Percentiles rank a stretch among this genome's conserved stretches.
Evolutionary conservation across 1,140 invertebrate genomes (phyloP).

Genomic region (Nephila pilipes): DNA sequence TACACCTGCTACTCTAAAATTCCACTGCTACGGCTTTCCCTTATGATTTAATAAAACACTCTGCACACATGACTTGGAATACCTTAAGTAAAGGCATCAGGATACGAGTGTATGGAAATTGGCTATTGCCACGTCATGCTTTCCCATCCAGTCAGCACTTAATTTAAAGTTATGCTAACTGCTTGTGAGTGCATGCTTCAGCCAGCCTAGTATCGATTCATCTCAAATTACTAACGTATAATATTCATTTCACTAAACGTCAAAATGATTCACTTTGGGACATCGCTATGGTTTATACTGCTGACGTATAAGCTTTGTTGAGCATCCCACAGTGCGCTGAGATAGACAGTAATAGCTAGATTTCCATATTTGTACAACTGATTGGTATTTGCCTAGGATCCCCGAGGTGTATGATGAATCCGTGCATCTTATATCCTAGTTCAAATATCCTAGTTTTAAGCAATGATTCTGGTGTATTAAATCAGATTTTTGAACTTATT

Average conservation of each 20-base stretch:
- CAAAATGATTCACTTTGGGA: slow-evolving; percentile 29
- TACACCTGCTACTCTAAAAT: too few relatives aligned
- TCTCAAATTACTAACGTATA: slow-evolving; percentile 21
- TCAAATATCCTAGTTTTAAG: background rate
- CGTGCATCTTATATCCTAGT: background rate
- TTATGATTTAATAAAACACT: background rate
- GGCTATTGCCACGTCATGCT: background rate
- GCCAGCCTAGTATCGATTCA: background rate
- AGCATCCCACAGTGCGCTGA: background rate
- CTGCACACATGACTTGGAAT: background rate
- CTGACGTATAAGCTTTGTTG: background rate
- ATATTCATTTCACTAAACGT: slow-evolving; percentile 4
- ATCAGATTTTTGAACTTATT: too few relatives aligned
- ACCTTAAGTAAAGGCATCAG: background rate
- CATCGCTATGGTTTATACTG: background rate
- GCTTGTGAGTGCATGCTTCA: background rate
- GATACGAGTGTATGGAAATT: background rate
- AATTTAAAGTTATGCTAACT: slow-evolving; percentile 21
- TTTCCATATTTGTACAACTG: background rate
- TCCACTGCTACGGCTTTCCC: background rate
- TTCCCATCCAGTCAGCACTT: slow-evolving; percentile 6
- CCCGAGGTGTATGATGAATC: background rate
- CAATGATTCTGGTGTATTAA: background rate
- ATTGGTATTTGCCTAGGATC: background rate
- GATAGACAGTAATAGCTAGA: background rate